These are phyloP conservation scores for Lepidocyrtoides sp. DNA, from an alignment of 2,888 invertebrate species.

Conservation along the genomic window DNA sequence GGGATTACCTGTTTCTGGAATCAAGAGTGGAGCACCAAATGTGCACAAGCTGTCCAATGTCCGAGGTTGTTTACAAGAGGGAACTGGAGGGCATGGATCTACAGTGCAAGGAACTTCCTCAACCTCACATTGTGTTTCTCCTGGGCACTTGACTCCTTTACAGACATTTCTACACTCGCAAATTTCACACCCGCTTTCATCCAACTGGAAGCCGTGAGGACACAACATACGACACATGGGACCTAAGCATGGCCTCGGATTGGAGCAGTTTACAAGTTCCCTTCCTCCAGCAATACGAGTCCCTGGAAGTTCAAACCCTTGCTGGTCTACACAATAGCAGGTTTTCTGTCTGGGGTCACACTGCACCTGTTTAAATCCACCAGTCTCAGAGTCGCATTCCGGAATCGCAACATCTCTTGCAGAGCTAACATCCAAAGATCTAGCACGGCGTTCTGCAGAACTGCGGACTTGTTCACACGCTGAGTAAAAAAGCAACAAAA, in stretches of 20 bases:
- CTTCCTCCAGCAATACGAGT: conserved; percentile 85
- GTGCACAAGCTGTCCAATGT: conserved; percentile 93
- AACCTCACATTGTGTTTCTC: conserved; percentile 90
- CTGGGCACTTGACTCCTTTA: conserved; percentile 87
- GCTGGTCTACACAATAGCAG: conserved; percentile 88
- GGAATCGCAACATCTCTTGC: conserved; percentile 86
- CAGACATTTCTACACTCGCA: conserved; percentile 89
- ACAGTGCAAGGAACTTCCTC: conserved; percentile 92
- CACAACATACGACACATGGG: conserved; percentile 96
- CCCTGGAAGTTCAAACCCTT: conserved; percentile 87
- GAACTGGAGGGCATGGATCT: conserved; percentile 94
- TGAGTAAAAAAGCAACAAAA: conserved; percentile 83
- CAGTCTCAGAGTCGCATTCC: conserved; percentile 85
- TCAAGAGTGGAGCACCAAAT: conserved; percentile 90
- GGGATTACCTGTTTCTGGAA: conserved; percentile 91
- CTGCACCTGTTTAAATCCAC: conserved; percentile 86
- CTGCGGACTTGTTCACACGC: conserved; percentile 91
- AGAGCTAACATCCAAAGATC: conserved; percentile 87
- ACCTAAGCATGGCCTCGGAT: conserved; percentile 91
- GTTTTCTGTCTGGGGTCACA: conserved; percentile 84
- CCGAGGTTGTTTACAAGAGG: conserved; percentile 93
- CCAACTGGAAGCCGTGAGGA: conserved; percentile 92
- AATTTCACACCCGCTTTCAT: conserved; percentile 91
- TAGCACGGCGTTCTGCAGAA: conserved; percentile 89
- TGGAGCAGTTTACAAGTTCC: conserved; percentile 90